Base-by-base conservation (phyloP, 2,888 invertebrate genomes). In the Melanchra persicariae region DNA sequence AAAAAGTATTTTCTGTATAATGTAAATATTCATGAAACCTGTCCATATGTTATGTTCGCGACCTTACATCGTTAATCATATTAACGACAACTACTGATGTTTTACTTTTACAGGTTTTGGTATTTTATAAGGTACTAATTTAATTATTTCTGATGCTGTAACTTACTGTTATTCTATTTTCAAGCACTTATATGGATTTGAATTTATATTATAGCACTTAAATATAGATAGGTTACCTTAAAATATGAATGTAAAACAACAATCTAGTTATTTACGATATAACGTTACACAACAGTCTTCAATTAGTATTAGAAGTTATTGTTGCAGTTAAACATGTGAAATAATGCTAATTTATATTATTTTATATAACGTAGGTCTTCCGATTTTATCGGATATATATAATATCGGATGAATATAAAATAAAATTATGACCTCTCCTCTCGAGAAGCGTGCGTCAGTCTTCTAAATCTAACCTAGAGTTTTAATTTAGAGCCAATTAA, bases 171-270 rank as follows among this genome's bases (percentile, higher is more conserved):
- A 81, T 64, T 78, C 47, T 73, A 61, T 61, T 73, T 75, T 75
- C 66, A 58, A 70, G 74, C 84, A 82, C 74, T 51, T 61, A 72
- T 75, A 74, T 74, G 75, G 79, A 79, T 85, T 84, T 82, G 68
- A 81, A 76, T 77, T 62, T 70, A 78, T 74, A 74, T 73, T 83
- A 71, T 73, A 77, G 71, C 84, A 83, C 83, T 68, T 79, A 66
- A 64, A 54, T 73, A 66, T 75, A 70, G 49, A 59, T 75, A 79
- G 74, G 69, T 74, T 79, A 75, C 59, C 62, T 49, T 75, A 60
- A 61, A 64, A 66, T 57, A 65, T 54, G 17, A 70, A 74, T 71
- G 55, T 82, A 77, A 66, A 65, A 52, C 55, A 70, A 43, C 47
- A 47, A 73, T 54, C 49, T 64, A 74, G 74, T 74, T 77, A 75